Conservation (phyloP, 2,797 vertebrate species). For the Phoebastria nigripes region DNA sequence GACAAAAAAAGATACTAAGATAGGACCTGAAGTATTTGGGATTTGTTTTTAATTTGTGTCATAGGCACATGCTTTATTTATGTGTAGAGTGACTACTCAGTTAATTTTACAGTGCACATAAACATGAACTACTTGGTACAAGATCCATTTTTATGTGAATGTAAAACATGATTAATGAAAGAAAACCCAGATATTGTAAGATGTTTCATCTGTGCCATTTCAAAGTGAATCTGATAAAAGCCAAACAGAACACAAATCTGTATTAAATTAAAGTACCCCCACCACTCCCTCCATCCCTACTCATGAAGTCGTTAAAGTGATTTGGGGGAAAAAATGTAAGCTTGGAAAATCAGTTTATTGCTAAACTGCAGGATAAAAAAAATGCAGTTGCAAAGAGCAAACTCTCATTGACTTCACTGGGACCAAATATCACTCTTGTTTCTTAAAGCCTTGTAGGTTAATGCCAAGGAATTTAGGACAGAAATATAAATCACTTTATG, state of each 20-base stretch:
- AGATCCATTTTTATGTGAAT: constrained; percentile 12
- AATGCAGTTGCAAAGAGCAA: background rate
- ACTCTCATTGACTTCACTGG: background rate
- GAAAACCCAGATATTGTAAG: constrained; percentile 9
- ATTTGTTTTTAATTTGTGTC: constrained; percentile 32
- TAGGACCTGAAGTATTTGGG: background rate
- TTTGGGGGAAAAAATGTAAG: background rate
- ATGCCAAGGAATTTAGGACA: background rate
- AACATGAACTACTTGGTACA: constrained; percentile 1
- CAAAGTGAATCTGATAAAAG: constrained; percentile 26
- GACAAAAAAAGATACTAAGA: background rate
- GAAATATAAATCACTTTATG: background rate
- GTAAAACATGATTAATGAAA: constrained; percentile 22
- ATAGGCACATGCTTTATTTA: background rate
- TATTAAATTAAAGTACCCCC: background rate
- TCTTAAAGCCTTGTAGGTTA: background rate
- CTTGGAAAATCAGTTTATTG: background rate
- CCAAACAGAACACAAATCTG: background rate
- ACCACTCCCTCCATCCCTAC: background rate
- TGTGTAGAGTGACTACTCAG: background rate
- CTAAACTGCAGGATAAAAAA: background rate
- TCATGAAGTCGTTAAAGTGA: background rate
- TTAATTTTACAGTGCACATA: constrained; percentile 17
- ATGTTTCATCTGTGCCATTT: constrained; percentile 1
- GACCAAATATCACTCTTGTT: background rate